Evolutionary conservation across 2,113 vertebrate species (phyloP), one percentile per base, ranked within the genome.

Genomic region (Equus quagga): DNA sequence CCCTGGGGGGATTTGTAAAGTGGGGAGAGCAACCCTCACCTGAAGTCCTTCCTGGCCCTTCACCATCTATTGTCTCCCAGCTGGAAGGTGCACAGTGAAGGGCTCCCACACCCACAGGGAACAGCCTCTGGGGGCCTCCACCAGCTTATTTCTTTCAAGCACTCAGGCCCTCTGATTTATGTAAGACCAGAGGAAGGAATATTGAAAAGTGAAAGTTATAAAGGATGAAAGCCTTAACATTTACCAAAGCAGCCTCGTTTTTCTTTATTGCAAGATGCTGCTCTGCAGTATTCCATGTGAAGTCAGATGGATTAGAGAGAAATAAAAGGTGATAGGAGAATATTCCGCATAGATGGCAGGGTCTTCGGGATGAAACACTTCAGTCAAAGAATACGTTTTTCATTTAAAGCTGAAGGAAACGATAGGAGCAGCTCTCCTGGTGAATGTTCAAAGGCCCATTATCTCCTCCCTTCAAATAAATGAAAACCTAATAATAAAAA

Each of bases 181-280:
- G 3, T 67, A 46, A 79, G 46, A 93, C 56, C 49, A 78, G 36
- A 67, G 51, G 15, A 98, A 73, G 18, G 3, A 67, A 79, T 58
- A 92, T 31, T 90, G 23, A 89, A 89, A 97, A 96, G 46, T 58
- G 4, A 93, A 89, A 60, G 19, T 91, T 54, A 58, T 79, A 65
- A 88, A 87, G 85, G 64, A 91, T 94, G 70, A 94, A 98, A 93
- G 56, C 86, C 86, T 97, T 96, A 94, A 80, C 88, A 70, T 97
- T 76, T 69, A 91, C 76, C 97, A 93, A 96, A 97, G 62, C 81
- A 80, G 51, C 78, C 12, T 87, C 10, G 0, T 87, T 97, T 91
- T 76, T 90, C 69, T 88, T 91, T 70, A 87, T 94, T 95, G 97
- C 73, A 73, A 31, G 23, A 73, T 79, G 80, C 62, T 58, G 5